Conservation (phyloP, 2,797 vertebrate species). For the Acanthurus tractus region DNA sequence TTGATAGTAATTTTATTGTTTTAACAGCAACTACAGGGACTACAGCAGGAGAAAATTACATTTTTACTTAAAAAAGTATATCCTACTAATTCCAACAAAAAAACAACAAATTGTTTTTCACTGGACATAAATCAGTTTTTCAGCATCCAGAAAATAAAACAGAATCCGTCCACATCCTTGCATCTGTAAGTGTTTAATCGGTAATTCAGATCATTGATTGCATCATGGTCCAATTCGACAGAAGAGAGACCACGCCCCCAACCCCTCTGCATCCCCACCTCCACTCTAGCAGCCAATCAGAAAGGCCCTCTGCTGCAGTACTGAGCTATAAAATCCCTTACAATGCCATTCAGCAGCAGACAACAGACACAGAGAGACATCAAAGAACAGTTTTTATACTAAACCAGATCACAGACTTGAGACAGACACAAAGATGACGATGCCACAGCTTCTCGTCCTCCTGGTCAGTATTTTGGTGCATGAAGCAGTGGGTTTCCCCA, state of each 20-base stretch:
- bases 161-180: neutral
- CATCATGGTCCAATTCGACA: conserved; percentile 67
- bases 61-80: neutral
- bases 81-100: neutral
- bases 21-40: neutral
- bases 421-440: conserved; percentile 74
- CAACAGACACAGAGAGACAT: conserved; percentile 50
- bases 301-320: conserved; percentile 50
- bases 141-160: conserved; percentile 6
- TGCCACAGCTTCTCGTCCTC: conserved; percentile 66
- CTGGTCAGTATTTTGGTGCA: conserved; percentile 72
- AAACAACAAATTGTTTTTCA: neutral
- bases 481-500: conserved; percentile 65
- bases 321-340: conserved; percentile 72
- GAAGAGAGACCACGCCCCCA: conserved; percentile 48
- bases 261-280: conserved; percentile 26
- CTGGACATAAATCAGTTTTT: neutral
- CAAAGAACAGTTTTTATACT: conserved; percentile 10
- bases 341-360: conserved; percentile 38
- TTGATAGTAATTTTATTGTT: neutral
- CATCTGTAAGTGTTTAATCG: neutral
- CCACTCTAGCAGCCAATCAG: conserved; percentile 75
- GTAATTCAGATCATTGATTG: conserved; percentile 58
- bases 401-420: conserved; percentile 15
- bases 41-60: neutral